These are phyloP conservation scores for Ramphastos sulfuratus DNA, from an alignment of 2,113 vertebrate genomes.

Conservation along the genomic window DNA sequence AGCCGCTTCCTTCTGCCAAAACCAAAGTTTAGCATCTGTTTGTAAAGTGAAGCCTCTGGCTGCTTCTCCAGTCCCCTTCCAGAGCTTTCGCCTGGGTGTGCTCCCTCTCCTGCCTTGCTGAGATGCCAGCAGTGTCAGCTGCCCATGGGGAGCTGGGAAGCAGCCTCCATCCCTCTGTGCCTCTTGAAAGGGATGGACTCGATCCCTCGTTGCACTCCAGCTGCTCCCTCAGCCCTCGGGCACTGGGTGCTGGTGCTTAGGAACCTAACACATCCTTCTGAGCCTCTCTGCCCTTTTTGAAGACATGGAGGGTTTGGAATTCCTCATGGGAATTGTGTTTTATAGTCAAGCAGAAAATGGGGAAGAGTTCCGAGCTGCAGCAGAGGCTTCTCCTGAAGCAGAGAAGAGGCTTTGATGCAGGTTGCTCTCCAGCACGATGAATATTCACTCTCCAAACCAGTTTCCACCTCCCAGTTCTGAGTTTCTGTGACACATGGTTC, in stretches of 20 bases:
- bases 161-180: too few relatives aligned
- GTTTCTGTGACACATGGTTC: background rate
- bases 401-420: background rate
- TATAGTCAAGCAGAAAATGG: background rate
- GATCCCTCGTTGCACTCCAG: too few relatives aligned
- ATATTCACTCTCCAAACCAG: background rate
- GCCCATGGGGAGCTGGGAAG: too few relatives aligned
- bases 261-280: too few relatives aligned
- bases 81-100: too few relatives aligned
- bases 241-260: too few relatives aligned
- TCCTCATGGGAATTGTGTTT: accelerated
- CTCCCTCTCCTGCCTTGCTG: too few relatives aligned
- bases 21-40: background rate
- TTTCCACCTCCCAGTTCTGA: background rate
- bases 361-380: background rate
- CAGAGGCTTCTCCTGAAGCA: background rate
- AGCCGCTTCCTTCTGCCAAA: background rate
- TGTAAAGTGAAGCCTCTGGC: background rate
- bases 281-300: too few relatives aligned
- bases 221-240: too few relatives aligned
- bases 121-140: too few relatives aligned
- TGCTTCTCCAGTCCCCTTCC: background rate
- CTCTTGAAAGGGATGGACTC: too few relatives aligned
- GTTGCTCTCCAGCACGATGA: accelerated
- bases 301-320: too few relatives aligned